phyloP scores from a whole-genome alignment of 2,797 vertebrate genomes.

The Schizopygopsis malacanthus region DNA sequence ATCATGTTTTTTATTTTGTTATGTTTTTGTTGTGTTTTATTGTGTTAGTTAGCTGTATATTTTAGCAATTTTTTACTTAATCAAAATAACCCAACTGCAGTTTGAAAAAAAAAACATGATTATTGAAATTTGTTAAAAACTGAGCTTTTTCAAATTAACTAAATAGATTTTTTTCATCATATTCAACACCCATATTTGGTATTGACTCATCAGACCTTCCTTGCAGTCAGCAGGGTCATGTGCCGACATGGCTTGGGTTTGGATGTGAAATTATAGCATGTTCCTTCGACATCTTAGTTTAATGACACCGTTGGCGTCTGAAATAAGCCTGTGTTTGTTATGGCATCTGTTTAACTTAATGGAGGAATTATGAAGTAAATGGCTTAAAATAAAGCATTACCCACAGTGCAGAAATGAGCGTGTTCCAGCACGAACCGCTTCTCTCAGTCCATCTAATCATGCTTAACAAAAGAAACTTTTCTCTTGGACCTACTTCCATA shows the following conservation, averaged over 20 bases:
- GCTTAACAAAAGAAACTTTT: background rate
- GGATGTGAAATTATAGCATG: conserved; percentile 1
- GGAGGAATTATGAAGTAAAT: conserved; percentile 33
- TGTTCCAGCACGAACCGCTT: background rate
- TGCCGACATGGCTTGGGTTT: background rate
- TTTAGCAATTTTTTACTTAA: too few species aligned
- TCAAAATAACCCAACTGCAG: too few species aligned
- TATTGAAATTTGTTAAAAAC: too few species aligned
- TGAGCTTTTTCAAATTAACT: too few species aligned
- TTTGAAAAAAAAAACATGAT: too few species aligned
- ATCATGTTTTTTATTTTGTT: too few species aligned
- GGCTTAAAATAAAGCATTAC: conserved; percentile 23
- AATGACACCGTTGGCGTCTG: conserved; percentile 29
- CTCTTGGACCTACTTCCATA: background rate
- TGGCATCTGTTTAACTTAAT: conserved; percentile 42
- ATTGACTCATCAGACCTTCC: conserved; percentile 1
- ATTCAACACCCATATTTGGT: background rate
- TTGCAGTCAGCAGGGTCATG: background rate
- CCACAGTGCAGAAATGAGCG: conserved; percentile 15
- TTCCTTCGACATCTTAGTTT: background rate
- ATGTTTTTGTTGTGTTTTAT: too few species aligned
- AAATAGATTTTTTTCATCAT: background rate
- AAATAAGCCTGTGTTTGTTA: conserved; percentile 37
- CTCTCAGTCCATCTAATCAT: background rate
- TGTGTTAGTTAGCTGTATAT: too few species aligned